Evolutionary conservation across 1,140 invertebrate genomes (phyloP).

Genomic region (Phymastichus coffea): DNA sequence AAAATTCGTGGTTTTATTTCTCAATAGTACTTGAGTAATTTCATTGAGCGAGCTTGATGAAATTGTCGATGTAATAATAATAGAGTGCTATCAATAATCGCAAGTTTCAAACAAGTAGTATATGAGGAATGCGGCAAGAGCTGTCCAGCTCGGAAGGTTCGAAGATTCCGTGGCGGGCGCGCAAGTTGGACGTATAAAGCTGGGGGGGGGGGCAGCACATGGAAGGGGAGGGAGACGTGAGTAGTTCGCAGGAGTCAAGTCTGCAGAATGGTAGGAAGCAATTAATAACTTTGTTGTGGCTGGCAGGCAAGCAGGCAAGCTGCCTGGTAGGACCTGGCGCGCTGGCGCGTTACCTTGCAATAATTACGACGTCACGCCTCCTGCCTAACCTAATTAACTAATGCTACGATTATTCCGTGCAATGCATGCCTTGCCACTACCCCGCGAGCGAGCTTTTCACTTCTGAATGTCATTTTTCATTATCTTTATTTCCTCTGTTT

Average conservation of each 20-base stretch:
- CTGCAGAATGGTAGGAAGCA: constrained; percentile 53
- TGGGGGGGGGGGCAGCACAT: too few relatives aligned
- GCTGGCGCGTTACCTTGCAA: constrained; percentile 42
- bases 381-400: constrained; percentile 52
- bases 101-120: too few relatives aligned
- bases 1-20: too few relatives aligned
- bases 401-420: constrained; percentile 32
- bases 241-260: too few relatives aligned
- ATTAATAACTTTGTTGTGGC: constrained; percentile 54
- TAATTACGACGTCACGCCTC: constrained; percentile 54
- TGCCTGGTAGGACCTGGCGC: constrained; percentile 30
- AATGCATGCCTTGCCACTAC: neutral
- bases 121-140: too few relatives aligned
- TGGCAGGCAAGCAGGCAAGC: constrained; percentile 32
- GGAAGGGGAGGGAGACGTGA: too few relatives aligned
- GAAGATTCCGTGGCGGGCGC: too few relatives aligned
- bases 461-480: neutral
- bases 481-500: neutral
- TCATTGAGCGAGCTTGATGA: too few relatives aligned
- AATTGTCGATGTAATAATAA: too few relatives aligned
- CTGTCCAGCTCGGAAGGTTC: too few relatives aligned
- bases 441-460: neutral
- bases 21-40: too few relatives aligned
- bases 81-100: too few relatives aligned
- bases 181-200: constrained; percentile 23